A percentile compares a stretch with the other conserved stretches of the same genome.
phyloP scores from a whole-genome alignment of 2,888 invertebrate species.

The Thecocarcelia acutangulata region DNA sequence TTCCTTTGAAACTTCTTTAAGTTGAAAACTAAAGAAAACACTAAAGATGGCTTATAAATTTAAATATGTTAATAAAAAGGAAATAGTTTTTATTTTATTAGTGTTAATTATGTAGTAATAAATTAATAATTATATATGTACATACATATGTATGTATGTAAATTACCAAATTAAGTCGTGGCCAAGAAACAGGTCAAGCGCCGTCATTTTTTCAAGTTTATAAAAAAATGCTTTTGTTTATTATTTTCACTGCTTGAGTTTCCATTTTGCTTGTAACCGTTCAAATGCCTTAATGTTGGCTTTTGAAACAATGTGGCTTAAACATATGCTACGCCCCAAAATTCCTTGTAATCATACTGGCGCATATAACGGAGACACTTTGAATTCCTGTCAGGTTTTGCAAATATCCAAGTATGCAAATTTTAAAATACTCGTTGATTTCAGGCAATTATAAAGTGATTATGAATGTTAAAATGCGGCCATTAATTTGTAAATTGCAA shows the following conservation, averaged over 20 bases:
- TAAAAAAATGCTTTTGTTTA: neutral
- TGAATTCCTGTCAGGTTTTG: conserved; percentile 36
- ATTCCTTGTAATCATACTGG: conserved; percentile 23
- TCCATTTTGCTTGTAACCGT: neutral
- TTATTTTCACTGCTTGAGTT: neutral
- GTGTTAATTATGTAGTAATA: conserved; percentile 48
- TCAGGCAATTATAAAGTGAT: conserved; percentile 68
- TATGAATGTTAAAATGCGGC: conserved; percentile 64
- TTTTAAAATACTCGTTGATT: conserved; percentile 40
- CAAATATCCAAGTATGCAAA: conserved; percentile 31
- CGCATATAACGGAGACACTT: conserved; percentile 45
- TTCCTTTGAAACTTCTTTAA: too few species aligned
- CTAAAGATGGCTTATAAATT: neutral
- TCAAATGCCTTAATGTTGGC: conserved; percentile 5
- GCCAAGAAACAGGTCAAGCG: conserved; percentile 29
- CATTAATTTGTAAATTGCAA: conserved; percentile 69
- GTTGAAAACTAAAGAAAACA: conserved; percentile 11
- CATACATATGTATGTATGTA: neutral
- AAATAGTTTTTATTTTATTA: conserved; percentile 50
- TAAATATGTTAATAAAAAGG: conserved; percentile 31
- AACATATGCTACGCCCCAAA: conserved; percentile 47
- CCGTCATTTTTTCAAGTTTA: neutral
- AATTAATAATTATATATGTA: conserved; percentile 6
- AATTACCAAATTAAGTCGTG: conserved; percentile 5
- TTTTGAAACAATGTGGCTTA: conserved; percentile 21